Conservation (phyloP, 2,113 vertebrate species). For the Ceratotherium simum region DNA sequence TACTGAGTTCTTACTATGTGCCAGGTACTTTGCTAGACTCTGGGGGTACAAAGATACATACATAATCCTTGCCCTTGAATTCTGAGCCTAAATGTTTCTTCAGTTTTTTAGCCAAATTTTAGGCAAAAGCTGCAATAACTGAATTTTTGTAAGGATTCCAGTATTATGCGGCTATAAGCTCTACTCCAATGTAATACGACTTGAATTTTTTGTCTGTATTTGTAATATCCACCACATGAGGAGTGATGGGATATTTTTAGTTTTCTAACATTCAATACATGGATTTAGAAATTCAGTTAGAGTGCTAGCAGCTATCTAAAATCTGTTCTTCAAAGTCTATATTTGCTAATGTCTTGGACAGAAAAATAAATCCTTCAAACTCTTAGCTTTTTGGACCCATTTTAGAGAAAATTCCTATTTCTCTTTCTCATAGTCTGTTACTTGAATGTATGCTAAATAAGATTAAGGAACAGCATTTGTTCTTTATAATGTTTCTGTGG, state of each 20-base stretch:
- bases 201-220: neutral
- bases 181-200: neutral
- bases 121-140: neutral
- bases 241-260: neutral
- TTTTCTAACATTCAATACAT: neutral
- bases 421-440: neutral
- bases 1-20: neutral
- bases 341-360: constrained; percentile 21
- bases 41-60: neutral
- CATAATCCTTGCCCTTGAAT: neutral
- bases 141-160: constrained; percentile 32
- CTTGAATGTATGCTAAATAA: constrained; percentile 53
- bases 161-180: neutral
- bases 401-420: constrained; percentile 14
- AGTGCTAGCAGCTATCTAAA: neutral
- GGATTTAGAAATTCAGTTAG: neutral
- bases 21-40: neutral
- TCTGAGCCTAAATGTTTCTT: neutral
- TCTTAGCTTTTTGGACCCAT: neutral
- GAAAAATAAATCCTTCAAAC: constrained; percentile 55
- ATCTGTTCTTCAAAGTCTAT: constrained; percentile 30
- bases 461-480: constrained; percentile 52
- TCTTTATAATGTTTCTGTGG: constrained; percentile 45
- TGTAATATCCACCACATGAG: neutral
- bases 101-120: neutral